These are phyloP conservation scores for Novumbra hubbsi DNA, from an alignment of 2,797 vertebrate species.

Conservation along the genomic window DNA sequence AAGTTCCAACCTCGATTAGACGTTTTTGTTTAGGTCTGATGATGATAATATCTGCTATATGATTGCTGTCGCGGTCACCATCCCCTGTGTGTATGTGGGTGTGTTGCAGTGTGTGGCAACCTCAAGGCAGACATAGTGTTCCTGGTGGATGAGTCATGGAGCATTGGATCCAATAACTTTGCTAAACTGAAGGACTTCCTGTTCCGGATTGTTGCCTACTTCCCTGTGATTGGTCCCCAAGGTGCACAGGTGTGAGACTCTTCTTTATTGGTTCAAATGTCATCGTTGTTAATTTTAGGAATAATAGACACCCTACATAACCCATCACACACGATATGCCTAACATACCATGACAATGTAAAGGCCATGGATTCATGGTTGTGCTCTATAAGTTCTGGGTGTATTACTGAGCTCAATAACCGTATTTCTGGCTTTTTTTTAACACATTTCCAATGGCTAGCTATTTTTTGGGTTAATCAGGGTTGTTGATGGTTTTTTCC, in stretches of 20 bases:
- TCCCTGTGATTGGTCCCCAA: constrained; percentile 80
- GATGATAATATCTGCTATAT: background rate
- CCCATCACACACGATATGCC: background rate
- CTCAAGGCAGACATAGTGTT: constrained; percentile 84
- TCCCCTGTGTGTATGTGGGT: constrained; percentile 37
- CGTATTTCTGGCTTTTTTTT: background rate
- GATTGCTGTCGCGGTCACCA: background rate
- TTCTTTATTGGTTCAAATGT: background rate
- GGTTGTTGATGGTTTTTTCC: too few relatives aligned
- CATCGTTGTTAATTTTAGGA: background rate
- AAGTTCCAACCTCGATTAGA: background rate
- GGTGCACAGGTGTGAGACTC: constrained; percentile 75
- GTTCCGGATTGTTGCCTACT: constrained; percentile 84
- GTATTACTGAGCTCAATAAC: background rate
- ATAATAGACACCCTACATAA: background rate
- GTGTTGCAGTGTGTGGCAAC: constrained; percentile 77
- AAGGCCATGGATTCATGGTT: background rate
- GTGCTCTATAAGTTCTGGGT: background rate
- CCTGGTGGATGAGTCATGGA: constrained; percentile 91
- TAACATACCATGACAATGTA: background rate
- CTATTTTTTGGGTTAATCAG: background rate
- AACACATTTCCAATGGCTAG: background rate
- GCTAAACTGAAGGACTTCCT: constrained; percentile 88
- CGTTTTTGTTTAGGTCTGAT: background rate
- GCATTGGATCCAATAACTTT: constrained; percentile 85